Percentiles rank a stretch among this genome's conserved stretches.
phyloP scores from a whole-genome alignment of 2,888 invertebrate genomes.

The Alsophila aescularia region DNA sequence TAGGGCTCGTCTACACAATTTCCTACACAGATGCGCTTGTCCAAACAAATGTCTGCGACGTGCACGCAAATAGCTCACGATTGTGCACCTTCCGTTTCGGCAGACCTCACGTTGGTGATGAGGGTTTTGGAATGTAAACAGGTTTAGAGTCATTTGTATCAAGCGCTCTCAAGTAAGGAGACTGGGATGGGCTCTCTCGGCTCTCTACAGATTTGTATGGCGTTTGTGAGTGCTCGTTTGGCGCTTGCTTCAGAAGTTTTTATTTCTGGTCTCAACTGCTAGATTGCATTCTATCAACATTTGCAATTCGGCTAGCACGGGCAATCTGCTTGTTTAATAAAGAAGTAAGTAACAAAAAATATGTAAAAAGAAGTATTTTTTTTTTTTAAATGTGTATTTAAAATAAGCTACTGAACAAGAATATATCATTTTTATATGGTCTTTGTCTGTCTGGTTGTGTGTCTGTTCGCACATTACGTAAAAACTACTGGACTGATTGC shows the following conservation, averaged over 20 bases:
- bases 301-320: no score
- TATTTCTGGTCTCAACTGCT: not conserved
- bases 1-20: slow-evolving; percentile 33
- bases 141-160: slow-evolving; percentile 21
- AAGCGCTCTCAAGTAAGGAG: slow-evolving; percentile 11
- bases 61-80: slow-evolving; percentile 18
- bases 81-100: slow-evolving; percentile 32
- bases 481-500: no score
- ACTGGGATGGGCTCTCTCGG: not conserved
- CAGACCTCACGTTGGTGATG: slow-evolving; percentile 15
- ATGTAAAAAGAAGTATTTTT: no score
- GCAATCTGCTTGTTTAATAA: no score
- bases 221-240: not conserved
- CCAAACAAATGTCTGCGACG: slow-evolving; percentile 34
- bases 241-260: not conserved
- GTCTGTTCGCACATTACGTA: no score
- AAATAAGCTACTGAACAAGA: no score
- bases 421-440: no score
- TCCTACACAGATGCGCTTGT: slow-evolving; percentile 35
- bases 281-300: no score
- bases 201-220: not conserved
- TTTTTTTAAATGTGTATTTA: no score
- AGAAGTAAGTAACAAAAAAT: no score
- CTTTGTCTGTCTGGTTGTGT: no score
- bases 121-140: slow-evolving; percentile 10